These are phyloP conservation scores for Origma solitaria DNA, from an alignment of 2,113 vertebrate genomes.

Conservation along the genomic window DNA sequence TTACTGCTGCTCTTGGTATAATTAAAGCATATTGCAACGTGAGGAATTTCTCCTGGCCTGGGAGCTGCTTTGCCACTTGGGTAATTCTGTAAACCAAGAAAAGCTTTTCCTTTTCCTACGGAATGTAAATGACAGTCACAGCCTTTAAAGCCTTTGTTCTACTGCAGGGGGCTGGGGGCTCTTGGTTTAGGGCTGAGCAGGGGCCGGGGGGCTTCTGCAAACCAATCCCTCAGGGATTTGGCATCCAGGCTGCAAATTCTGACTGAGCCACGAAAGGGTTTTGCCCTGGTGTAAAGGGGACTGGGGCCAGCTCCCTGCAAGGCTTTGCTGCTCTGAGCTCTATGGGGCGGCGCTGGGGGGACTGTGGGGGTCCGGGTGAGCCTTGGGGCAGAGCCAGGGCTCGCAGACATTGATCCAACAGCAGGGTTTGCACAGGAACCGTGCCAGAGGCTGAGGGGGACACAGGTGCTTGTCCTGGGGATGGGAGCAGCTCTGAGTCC, in stretches of 20 bases:
- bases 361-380: not conserved
- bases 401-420: accelerated
- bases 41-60: constrained; percentile 33
- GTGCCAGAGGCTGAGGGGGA: not conserved
- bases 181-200: not conserved
- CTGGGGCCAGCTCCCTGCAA: not conserved
- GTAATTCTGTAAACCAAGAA: constrained; percentile 13
- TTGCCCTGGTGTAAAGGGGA: not conserved
- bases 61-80: constrained; percentile 32
- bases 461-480: accelerated
- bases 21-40: constrained; percentile 14
- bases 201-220: not conserved
- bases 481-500: not conserved
- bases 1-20: not conserved
- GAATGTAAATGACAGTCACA: not conserved
- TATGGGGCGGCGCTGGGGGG: accelerated
- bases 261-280: accelerated
- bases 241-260: not conserved
- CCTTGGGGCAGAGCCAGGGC: not conserved
- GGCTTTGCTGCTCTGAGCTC: not conserved
- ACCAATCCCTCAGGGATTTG: accelerated
- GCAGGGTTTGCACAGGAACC: not conserved
- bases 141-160: not conserved
- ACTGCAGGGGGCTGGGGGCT: not conserved
- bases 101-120: constrained; percentile 17